A percentile compares a stretch with the other conserved stretches of the same genome.
phyloP scores from a whole-genome alignment of 2,888 invertebrate species.

The Neoaliturus tenellus region DNA sequence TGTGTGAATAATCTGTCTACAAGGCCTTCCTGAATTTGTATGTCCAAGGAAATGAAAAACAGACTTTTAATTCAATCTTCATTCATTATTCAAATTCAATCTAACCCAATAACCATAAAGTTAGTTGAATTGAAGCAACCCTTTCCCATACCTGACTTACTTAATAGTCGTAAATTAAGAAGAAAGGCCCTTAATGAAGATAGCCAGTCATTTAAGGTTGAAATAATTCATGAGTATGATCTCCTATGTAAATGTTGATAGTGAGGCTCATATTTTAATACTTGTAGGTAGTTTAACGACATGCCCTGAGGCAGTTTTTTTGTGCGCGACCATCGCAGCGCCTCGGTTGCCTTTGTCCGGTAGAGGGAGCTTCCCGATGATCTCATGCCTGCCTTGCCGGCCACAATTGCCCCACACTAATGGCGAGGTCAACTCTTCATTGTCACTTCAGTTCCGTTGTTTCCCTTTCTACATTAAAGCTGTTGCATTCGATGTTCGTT shows the following conservation, averaged over 20 bases:
- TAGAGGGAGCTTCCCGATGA: neutral
- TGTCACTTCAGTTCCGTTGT: constrained; percentile 9
- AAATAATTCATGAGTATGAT: constrained; percentile 26
- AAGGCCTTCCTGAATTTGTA: no score
- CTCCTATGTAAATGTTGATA: constrained; percentile 8
- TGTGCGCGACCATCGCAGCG: neutral
- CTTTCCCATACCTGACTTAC: neutral
- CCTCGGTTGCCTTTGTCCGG: constrained; percentile 7
- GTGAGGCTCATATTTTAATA: constrained; percentile 27
- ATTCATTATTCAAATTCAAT: neutral
- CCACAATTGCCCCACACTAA: constrained; percentile 40
- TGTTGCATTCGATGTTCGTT: neutral
- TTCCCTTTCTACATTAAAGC: constrained; percentile 1
- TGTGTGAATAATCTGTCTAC: no score
- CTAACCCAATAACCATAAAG: neutral
- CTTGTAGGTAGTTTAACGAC: neutral
- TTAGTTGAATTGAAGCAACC: neutral
- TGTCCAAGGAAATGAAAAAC: no score
- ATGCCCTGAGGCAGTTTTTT: constrained; percentile 13
- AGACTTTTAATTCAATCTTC: neutral
- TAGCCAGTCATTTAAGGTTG: neutral
- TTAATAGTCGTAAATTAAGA: neutral
- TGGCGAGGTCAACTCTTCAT: constrained; percentile 49
- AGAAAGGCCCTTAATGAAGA: constrained; percentile 3
- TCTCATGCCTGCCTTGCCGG: constrained; percentile 1